A percentile compares a stretch with the other conserved stretches of the same genome.
Conservation (phyloP, 2,888 invertebrate species). For the Dryadula phaetusa region DNA sequence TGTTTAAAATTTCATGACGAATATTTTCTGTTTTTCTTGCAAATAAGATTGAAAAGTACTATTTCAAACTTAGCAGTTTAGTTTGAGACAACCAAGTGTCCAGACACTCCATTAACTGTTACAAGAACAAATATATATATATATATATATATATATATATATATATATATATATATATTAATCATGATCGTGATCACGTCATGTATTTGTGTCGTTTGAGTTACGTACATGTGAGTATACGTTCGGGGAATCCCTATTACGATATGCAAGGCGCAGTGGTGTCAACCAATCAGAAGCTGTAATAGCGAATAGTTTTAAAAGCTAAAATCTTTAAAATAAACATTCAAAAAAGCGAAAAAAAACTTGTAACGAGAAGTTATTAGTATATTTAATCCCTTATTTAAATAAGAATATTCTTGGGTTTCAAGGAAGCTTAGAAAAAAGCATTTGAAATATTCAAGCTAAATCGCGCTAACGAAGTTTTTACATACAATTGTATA, state of each 20-base stretch:
- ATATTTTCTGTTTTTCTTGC: no score
- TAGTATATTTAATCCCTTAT: neutral
- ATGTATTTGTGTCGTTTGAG: no score
- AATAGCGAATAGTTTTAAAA: neutral
- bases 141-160: no score
- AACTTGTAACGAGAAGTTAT: neutral
- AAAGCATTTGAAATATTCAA: neutral
- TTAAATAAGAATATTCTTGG: neutral
- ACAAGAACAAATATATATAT: no score
- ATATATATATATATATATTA: no score
- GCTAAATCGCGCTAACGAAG: slow-evolving; percentile 18
- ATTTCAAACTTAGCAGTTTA: no score
- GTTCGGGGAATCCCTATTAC: slow-evolving; percentile 11
- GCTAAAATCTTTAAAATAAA: neutral
- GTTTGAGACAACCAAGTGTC: no score
- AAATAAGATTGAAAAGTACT: no score
- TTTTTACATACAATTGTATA: neutral
- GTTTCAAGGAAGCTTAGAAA: neutral
- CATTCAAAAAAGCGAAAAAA: neutral
- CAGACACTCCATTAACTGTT: no score
- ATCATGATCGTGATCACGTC: no score
- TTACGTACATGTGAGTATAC: neutral
- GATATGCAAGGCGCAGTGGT: neutral
- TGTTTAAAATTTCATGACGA: no score
- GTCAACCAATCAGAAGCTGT: slow-evolving; percentile 5